Evolutionary conservation across 2,888 invertebrate species (phyloP).

Genomic region (Drosophila atroscutellata): DNA sequence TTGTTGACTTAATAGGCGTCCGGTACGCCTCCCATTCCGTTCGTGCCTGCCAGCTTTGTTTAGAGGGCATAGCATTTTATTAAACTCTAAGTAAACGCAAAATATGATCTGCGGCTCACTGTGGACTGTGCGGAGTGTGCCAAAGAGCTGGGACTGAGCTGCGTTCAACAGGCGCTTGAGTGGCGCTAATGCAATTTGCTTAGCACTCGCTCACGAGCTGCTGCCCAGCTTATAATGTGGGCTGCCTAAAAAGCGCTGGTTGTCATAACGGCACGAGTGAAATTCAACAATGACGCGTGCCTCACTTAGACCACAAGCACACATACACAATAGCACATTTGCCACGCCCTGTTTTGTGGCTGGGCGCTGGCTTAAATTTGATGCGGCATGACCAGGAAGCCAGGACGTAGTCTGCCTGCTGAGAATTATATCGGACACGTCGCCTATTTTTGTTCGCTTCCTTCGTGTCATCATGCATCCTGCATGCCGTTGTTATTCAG

Average conservation of each 20-base stretch:
- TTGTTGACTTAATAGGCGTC: conserved; percentile 30
- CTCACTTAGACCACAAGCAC: conserved; percentile 25
- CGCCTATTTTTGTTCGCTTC: neutral
- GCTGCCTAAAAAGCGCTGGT: conserved; percentile 8
- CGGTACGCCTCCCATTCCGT: neutral
- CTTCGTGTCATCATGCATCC: conserved; percentile 11
- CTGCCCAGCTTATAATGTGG: conserved; percentile 34
- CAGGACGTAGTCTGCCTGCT: neutral
- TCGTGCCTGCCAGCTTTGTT: conserved; percentile 17
- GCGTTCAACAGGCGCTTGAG: conserved; percentile 28
- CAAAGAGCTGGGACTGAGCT: neutral
- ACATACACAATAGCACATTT: neutral
- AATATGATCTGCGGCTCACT: conserved; percentile 15
- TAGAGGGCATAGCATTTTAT: conserved; percentile 25
- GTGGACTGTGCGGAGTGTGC: conserved; percentile 1
- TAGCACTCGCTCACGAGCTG: conserved; percentile 14
- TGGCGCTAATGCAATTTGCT: conserved; percentile 54
- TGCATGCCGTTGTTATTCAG: conserved; percentile 31
- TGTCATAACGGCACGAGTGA: conserved; percentile 31
- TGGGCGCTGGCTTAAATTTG: conserved; percentile 28
- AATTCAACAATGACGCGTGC: conserved; percentile 52
- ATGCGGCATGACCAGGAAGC: conserved; percentile 34
- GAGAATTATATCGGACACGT: conserved; percentile 13
- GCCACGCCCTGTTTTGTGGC: conserved; percentile 20
- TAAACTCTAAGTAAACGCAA: conserved; percentile 22